Base-by-base conservation (phyloP, 2,797 vertebrate species). In the Gymnothorax javanicus region DNA sequence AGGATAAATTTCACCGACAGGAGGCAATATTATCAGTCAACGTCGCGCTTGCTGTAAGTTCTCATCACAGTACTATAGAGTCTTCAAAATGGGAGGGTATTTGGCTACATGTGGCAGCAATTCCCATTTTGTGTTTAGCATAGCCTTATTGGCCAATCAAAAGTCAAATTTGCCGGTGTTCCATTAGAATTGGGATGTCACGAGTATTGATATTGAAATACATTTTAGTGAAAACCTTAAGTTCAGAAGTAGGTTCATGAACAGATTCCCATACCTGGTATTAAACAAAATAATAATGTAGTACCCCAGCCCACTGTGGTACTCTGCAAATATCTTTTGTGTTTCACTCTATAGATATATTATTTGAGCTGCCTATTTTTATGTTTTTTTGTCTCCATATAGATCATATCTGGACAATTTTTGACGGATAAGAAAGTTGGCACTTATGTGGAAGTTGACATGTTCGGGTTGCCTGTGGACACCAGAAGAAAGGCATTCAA, bases 351-450 rank as follows among this genome's bases (percentile, higher is more conserved):
- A 27, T 75, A n/a, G n/a, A 71, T 27, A 73, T 73, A 27, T 27
- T 73, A 73, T 73, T 13, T 43, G 13, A 11, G 2, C 71, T 11
- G 71, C 25, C 43, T 73, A 25, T 33, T 7, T 67, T 71, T 71
- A n/a, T 71, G n/a, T 25, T 71, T 27, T 71, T 73, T 13, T 20
- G 71, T 75, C 13, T 77, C 13, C 43, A 52, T 77, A 43, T 43
- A 98, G 97, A 96, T 98, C 27, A 97, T 98, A 94, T 98, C 97
- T 69, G 97, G 97, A 64, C 97, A 98, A 88, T 97, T 98, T 91
- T 95, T 98, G 88, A 97, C 97, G 75, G 97, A 98, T 91, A 97
- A 97, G 92, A 98, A 97, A 94, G 97, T 98, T 0, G 97, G 97
- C 58, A 97, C 96, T 15, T 97, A 97, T 0, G 96, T 97, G 58